Evolutionary conservation across 37 sponge, comb jelly and placozoan genomes (phyloP), one percentile per base, ranked within the genome.

Genomic region (Mnemiopsis leidyi): DNA sequence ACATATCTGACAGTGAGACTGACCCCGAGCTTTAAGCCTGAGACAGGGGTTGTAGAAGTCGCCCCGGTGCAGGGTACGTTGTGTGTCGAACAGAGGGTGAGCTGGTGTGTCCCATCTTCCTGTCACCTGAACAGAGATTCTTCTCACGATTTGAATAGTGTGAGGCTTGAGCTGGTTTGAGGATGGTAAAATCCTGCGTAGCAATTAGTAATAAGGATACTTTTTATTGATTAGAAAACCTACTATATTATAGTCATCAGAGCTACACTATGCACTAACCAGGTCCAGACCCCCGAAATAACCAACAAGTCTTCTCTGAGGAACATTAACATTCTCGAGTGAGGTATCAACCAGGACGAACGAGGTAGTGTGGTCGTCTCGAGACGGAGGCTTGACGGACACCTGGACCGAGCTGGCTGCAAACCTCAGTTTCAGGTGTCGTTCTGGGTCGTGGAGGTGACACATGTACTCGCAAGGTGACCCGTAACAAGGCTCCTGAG

Each of bases 1-100:
- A 71, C 73, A 71, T 23, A 71, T 71, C 29, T 71, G 25, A 28
- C 73, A 71, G 73, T 71, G n/a, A 48, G 61, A 48, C 61, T 48
- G 61, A 48, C 61, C 61, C 61, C 61, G 61, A 13, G 61, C 61
- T 13, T 13, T 5, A 13, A 48, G 61, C 9, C 13, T 48, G 9
- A 48, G 61, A 48, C 61, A 48, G 61, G 61, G 61, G 61, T 48
- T 48, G 61, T 48, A 48, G 61, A 48, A 48, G 61, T 48, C 61
- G 13, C 61, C 61, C 61, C 61, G 61, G 61, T 48, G 61, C 61
- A 48, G 61, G 5, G 61, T 48, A 13, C 61, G 61, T 48, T 48
- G 61, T 48, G 61, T 48, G 61, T 48, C 61, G 61, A 48, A 48
- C 9, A 48, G 61, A 48, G 61, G 13, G 61, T 48, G 61, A 48